phyloP scores from a whole-genome alignment of 1,140 invertebrate genomes.

The Diprion similis region DNA sequence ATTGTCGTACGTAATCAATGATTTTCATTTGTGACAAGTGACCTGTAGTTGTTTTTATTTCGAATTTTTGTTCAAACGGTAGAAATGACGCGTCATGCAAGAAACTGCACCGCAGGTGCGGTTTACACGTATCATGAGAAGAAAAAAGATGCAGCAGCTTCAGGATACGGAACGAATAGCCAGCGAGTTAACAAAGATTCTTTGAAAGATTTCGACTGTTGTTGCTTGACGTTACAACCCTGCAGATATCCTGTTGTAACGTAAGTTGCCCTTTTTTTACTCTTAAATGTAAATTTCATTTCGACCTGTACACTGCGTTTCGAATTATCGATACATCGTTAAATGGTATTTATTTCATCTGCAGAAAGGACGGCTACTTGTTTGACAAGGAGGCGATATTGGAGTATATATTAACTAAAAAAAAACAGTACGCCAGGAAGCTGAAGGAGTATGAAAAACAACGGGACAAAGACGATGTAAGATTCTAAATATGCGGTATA shows the following conservation, averaged over 20 bases:
- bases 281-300: neutral
- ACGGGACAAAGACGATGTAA: conserved; percentile 74
- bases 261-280: conserved; percentile 58
- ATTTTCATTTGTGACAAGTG: too few relatives aligned
- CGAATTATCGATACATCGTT: conserved; percentile 8
- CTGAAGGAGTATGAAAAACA: conserved; percentile 95
- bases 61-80: too few relatives aligned
- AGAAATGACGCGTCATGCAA: conserved; percentile 91
- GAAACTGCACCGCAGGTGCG: conserved; percentile 97
- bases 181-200: conserved; percentile 95
- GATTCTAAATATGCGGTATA: conserved; percentile 8
- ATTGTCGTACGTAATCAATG: too few relatives aligned
- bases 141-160: conserved; percentile 91
- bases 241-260: conserved; percentile 90
- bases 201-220: conserved; percentile 98
- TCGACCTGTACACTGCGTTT: neutral
- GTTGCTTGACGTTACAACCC: conserved; percentile 95
- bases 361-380: conserved; percentile 89
- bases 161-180: conserved; percentile 87
- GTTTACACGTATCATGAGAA: conserved; percentile 99
- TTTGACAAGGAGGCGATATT: conserved; percentile 98
- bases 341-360: conserved; percentile 34
- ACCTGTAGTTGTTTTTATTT: too few relatives aligned
- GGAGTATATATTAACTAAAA: conserved; percentile 95
- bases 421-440: conserved; percentile 89